These are phyloP conservation scores for Panagrolaimus sp. DNA, from an alignment of 1,140 invertebrate species.

Conservation along the genomic window DNA sequence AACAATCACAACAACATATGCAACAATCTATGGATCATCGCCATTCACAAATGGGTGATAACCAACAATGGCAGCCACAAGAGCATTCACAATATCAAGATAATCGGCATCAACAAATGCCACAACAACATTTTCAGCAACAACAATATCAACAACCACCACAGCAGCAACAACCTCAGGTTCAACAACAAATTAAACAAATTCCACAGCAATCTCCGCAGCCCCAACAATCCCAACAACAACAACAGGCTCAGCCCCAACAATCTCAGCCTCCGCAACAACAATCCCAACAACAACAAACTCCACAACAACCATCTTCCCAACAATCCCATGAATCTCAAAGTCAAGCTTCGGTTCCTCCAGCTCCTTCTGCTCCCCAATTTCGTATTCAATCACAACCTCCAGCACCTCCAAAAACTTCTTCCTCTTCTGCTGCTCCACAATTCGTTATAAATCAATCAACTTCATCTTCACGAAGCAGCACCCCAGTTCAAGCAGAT, in stretches of 20 bases:
- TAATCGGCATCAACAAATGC: neutral
- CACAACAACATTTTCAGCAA: neutral
- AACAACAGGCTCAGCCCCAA: neutral
- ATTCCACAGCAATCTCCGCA: neutral
- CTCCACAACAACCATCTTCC: neutral
- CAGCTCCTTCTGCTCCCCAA: too few relatives aligned
- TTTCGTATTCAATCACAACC: too few relatives aligned
- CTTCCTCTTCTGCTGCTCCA: too few relatives aligned
- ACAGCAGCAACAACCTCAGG: neutral
- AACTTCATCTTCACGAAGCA: too few relatives aligned
- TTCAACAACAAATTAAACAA: neutral
- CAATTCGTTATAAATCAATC: too few relatives aligned
- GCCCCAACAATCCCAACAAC: neutral
- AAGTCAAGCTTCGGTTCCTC: neutral
- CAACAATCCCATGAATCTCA: neutral
- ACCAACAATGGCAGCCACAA: slow-evolving; percentile 3
- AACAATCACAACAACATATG: neutral
- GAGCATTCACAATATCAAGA: neutral
- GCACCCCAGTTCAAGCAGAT: neutral
- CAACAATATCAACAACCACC: neutral
- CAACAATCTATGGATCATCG: neutral
- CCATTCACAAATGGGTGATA: neutral
- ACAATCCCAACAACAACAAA: neutral
- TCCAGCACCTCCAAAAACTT: too few relatives aligned
- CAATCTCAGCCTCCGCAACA: neutral